A percentile compares a stretch with the other conserved stretches of the same genome.
Conservation (phyloP, 2,888 invertebrate genomes). For the Calameuta pallipes region DNA sequence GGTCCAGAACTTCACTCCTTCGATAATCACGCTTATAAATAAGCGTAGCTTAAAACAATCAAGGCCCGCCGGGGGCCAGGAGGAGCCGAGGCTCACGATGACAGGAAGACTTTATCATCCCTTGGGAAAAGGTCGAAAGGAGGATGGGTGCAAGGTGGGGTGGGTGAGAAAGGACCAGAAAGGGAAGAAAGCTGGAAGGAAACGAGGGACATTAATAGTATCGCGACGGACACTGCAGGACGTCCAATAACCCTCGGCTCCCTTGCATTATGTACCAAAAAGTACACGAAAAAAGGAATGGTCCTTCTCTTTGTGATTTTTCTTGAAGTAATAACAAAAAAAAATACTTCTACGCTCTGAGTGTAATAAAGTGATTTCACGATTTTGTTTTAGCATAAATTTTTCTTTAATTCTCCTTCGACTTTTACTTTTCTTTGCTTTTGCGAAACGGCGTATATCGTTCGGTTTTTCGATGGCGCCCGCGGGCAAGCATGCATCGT, state of each 20-base stretch:
- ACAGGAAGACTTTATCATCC: slow-evolving; percentile 5
- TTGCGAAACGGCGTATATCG: background rate
- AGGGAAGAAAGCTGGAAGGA: background rate
- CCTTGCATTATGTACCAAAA: background rate
- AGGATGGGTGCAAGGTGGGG: background rate
- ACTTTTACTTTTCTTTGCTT: background rate
- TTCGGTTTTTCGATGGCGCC: background rate
- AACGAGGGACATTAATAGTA: slow-evolving; percentile 1
- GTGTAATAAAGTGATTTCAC: background rate
- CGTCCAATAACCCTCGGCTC: slow-evolving; percentile 1
- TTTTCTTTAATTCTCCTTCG: background rate
- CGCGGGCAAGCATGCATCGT: background rate
- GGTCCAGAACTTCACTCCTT: background rate
- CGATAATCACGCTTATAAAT: slow-evolving; percentile 5
- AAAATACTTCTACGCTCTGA: background rate
- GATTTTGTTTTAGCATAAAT: background rate
- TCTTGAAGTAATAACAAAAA: background rate
- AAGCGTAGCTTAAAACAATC: slow-evolving; percentile 6
- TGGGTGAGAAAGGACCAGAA: background rate
- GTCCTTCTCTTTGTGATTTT: background rate
- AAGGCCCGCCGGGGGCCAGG: background rate
- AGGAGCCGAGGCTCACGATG: slow-evolving; percentile 1
- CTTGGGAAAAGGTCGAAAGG: background rate
- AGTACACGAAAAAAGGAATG: background rate
- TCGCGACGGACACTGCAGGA: slow-evolving; percentile 6